Evolutionary conservation across 2,113 vertebrate species (phyloP).

Genomic region (Nymphicus hollandicus): DNA sequence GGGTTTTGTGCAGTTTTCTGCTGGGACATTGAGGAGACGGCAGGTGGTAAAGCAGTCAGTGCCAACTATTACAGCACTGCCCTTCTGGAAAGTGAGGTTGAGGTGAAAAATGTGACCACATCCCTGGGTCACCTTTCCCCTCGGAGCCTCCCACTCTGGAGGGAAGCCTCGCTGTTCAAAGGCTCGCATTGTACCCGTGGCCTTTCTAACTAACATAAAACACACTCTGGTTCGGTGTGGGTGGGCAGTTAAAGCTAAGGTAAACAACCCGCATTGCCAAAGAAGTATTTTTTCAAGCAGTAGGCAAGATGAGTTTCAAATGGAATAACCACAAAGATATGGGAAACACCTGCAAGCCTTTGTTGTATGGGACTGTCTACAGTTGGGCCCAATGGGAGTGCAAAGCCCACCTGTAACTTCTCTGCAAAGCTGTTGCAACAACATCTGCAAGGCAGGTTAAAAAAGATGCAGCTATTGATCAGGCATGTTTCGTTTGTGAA

Average conservation of each 20-base stretch:
- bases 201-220: background rate
- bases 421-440: background rate
- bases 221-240: background rate
- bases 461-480: background rate
- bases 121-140: background rate
- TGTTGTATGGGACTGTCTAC: background rate
- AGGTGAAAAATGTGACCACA: background rate
- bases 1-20: background rate
- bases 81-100: background rate
- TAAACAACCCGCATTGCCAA: background rate
- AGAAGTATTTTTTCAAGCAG: background rate
- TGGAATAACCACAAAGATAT: background rate
- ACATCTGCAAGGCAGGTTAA: background rate
- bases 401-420: background rate
- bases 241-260: constrained; percentile 16
- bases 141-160: background rate
- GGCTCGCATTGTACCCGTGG: background rate
- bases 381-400: background rate
- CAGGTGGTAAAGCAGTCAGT: background rate
- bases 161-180: background rate
- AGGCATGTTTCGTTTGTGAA: background rate
- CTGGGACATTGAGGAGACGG: background rate
- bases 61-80: constrained; percentile 31
- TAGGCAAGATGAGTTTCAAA: background rate
- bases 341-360: constrained; percentile 11